Base-by-base conservation (phyloP, 2,797 vertebrate species). In the Gobionotothen gibberifrons region DNA sequence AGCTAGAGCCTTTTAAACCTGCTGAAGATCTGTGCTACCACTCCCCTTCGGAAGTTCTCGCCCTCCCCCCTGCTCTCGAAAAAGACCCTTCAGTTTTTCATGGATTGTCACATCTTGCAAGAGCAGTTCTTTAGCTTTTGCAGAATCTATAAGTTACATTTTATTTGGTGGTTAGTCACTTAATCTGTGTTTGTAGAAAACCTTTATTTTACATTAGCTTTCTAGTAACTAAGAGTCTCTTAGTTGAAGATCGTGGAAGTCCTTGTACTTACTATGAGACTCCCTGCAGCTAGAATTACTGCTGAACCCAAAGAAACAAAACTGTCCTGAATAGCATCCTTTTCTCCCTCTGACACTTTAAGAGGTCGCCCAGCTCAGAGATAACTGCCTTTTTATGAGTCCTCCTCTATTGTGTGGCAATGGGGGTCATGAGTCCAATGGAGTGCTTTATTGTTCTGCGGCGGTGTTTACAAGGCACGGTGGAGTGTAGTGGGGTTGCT, bases 331-430 rank as follows among this genome's bases (percentile, higher is more conserved):
- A 93, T 90, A 87, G 90, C 87, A 90, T 87, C 88, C 73, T 86
- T 81, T 87, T 87, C 90, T 91, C 85, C 76, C 68, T 62, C 73
- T 60, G 78, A 93, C 84, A 90, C 89, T 92, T 95, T 94, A 93
- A 96, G 93, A 95, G 95, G 92, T 92, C 87, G 83, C 87, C 87
- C 72, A 91, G 91, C 92, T 91, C 87, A 81, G 83, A 95, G 93
- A 94, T 95, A 97, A 96, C 94, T 92, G 94, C 94, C 92, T 93
- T 94, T 98, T 97, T 97, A 96, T 96, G 93, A 93, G 94, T 91
- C 91, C 79, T 81, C 40, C 14, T 82, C 94, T 86, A 95, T 97
- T 97, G 95, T 97, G 90, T 89, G 90, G 84, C 93, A 85, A 92
- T 92, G 26, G 87, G 90, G 94, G 95, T 92, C 93, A 94, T 92